Evolutionary conservation across 2,888 invertebrate genomes (phyloP).

Genomic region (Brachyptera risi): DNA sequence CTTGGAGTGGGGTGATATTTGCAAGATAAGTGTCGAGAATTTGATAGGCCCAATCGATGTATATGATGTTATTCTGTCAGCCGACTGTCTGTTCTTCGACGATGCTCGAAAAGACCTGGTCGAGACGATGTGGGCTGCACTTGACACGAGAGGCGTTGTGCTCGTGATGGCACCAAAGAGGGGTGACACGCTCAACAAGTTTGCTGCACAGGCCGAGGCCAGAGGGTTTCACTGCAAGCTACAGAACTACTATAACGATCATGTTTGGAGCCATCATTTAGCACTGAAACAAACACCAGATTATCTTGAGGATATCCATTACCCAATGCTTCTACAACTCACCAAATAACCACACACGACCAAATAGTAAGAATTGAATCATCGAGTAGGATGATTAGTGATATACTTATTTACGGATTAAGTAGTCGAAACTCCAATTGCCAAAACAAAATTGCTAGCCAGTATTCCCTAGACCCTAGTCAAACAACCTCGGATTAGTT

Average conservation of each 20-base stretch:
- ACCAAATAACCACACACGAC: slow-evolving; percentile 44
- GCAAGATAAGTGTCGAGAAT: slow-evolving; percentile 31
- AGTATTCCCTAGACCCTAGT: slow-evolving; percentile 3
- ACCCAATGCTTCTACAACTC: slow-evolving; percentile 63
- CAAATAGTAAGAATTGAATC: neutral
- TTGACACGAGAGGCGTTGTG: slow-evolving; percentile 59
- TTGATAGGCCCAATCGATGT: slow-evolving; percentile 29
- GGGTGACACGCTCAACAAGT: slow-evolving; percentile 65
- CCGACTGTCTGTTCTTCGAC: slow-evolving; percentile 77
- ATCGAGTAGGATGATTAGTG: slow-evolving; percentile 1
- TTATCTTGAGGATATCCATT: slow-evolving; percentile 67
- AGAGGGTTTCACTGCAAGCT: slow-evolving; percentile 57
- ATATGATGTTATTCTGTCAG: slow-evolving; percentile 70
- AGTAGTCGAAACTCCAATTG: neutral
- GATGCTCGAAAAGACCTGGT: slow-evolving; percentile 64
- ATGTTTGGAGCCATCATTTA: slow-evolving; percentile 64
- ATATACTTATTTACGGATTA: neutral
- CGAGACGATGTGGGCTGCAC: slow-evolving; percentile 60
- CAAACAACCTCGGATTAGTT: too few species aligned
- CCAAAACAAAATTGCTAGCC: neutral
- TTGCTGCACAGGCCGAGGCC: slow-evolving; percentile 57
- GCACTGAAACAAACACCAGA: slow-evolving; percentile 55
- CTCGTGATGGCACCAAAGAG: slow-evolving; percentile 73
- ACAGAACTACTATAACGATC: slow-evolving; percentile 57
- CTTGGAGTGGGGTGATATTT: slow-evolving; percentile 50